Evolutionary conservation across 2,888 invertebrate genomes (phyloP).

Genomic region (Dugesia japonica): DNA sequence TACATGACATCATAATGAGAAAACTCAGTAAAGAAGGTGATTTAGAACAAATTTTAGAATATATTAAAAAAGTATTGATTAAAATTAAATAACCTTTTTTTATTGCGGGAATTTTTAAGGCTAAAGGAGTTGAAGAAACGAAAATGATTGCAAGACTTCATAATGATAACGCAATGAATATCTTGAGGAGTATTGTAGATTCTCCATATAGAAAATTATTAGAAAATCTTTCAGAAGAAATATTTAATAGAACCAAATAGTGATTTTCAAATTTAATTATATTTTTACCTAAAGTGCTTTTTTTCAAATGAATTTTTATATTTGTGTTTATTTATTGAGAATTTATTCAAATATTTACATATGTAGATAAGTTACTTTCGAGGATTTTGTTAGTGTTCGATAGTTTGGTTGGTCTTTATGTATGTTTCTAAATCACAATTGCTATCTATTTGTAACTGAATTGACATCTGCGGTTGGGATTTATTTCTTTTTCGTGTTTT

Average conservation of each 20-base stretch:
- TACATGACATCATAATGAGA: background rate
- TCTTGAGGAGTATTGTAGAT: background rate
- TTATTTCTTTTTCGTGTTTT: too few relatives aligned
- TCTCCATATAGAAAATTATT: constrained; percentile 12
- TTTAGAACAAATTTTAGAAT: background rate
- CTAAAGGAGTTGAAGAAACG: background rate
- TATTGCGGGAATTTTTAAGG: background rate
- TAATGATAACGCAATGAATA: background rate
- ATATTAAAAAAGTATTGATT: background rate
- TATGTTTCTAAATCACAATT: too few relatives aligned
- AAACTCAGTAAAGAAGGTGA: background rate
- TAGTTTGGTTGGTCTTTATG: too few relatives aligned
- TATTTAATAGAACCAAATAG: constrained; percentile 2
- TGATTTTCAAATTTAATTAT: background rate
- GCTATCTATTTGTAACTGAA: too few relatives aligned
- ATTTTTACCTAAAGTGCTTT: too few relatives aligned
- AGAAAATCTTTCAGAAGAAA: background rate
- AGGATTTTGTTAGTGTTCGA: too few relatives aligned
- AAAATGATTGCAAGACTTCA: background rate
- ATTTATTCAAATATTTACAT: too few relatives aligned
- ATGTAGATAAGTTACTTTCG: too few relatives aligned
- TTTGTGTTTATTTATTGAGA: too few relatives aligned
- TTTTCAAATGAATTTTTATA: too few relatives aligned
- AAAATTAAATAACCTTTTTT: background rate
- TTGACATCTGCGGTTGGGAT: too few relatives aligned